A percentile compares a stretch with the other conserved stretches of the same genome.
Conservation (phyloP, 2,888 invertebrate genomes). For the Linnaemya tessellans region DNA sequence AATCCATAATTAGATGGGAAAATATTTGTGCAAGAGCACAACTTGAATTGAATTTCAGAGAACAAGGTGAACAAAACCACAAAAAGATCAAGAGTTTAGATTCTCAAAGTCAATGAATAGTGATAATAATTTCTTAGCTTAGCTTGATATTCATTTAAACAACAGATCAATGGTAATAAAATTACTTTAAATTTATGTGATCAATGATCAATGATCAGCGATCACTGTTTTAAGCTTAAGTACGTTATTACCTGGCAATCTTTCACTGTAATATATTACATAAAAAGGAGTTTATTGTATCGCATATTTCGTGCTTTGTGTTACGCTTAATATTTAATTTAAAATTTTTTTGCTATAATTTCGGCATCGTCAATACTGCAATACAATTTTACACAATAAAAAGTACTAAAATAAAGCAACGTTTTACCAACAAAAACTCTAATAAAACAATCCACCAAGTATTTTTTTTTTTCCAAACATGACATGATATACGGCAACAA, state of each 20-base stretch:
- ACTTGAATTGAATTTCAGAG: background rate
- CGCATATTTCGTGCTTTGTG: slow-evolving; percentile 1
- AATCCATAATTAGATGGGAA: slow-evolving; percentile 22
- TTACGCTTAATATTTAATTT: slow-evolving; percentile 40
- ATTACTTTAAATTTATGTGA: background rate
- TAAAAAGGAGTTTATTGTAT: slow-evolving; percentile 21
- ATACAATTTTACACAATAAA: slow-evolving; percentile 54
- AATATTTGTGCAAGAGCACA: background rate
- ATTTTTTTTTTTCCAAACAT: slow-evolving; percentile 42
- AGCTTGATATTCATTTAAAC: background rate
- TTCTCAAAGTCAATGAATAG: background rate
- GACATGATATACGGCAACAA: slow-evolving; percentile 67
- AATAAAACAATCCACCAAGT: slow-evolving; percentile 47
- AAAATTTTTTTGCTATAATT: slow-evolving; percentile 8
- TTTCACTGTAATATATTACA: slow-evolving; percentile 10
- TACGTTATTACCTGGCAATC: background rate
- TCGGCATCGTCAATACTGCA: slow-evolving; percentile 31
- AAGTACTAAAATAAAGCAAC: slow-evolving; percentile 40
- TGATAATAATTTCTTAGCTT: background rate
- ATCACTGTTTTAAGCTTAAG: background rate
- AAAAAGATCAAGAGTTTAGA: background rate
- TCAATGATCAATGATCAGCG: background rate
- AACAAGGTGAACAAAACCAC: background rate
- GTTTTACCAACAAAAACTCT: slow-evolving; percentile 25
- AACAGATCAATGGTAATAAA: background rate